These are phyloP conservation scores for Bradypodion ventrale DNA, from an alignment of 2,797 vertebrate genomes.

Conservation along the genomic window DNA sequence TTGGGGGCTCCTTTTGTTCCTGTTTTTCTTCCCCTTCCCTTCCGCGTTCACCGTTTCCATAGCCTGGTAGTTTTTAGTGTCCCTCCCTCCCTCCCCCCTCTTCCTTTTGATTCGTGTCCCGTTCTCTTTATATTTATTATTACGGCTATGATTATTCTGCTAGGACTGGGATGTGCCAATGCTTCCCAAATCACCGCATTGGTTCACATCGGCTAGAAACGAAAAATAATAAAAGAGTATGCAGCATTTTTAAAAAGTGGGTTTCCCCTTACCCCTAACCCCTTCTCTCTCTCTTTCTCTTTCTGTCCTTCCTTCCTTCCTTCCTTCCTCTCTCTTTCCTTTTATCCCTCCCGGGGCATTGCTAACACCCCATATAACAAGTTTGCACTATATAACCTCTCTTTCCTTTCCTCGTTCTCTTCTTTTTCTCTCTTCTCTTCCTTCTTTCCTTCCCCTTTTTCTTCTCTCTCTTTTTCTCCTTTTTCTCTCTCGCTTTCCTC, in stretches of 20 bases:
- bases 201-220: constrained; percentile 87
- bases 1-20: constrained; percentile 35
- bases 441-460: background rate
- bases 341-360: constrained; percentile 85
- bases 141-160: constrained; percentile 83
- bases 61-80: constrained; percentile 80
- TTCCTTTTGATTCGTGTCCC: constrained; percentile 78
- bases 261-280: constrained; percentile 79
- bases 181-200: constrained; percentile 84
- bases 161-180: constrained; percentile 93
- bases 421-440: constrained; percentile 65
- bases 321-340: constrained; percentile 75
- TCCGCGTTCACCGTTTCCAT: constrained; percentile 54
- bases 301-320: constrained; percentile 62
- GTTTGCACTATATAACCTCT: constrained; percentile 86
- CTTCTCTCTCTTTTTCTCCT: constrained; percentile 43
- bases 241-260: constrained; percentile 86
- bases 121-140: constrained; percentile 64
- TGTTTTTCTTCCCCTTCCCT: constrained; percentile 53
- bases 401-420: constrained; percentile 74
- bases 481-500: constrained; percentile 82
- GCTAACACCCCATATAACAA: constrained; percentile 84
- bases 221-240: constrained; percentile 69
- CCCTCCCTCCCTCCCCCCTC: constrained; percentile 29
- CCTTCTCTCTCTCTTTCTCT: constrained; percentile 73